Percentiles rank a stretch among this genome's conserved stretches.
Evolutionary conservation across 2,113 vertebrate species (phyloP).

Genomic region (Labeo rohita): DNA sequence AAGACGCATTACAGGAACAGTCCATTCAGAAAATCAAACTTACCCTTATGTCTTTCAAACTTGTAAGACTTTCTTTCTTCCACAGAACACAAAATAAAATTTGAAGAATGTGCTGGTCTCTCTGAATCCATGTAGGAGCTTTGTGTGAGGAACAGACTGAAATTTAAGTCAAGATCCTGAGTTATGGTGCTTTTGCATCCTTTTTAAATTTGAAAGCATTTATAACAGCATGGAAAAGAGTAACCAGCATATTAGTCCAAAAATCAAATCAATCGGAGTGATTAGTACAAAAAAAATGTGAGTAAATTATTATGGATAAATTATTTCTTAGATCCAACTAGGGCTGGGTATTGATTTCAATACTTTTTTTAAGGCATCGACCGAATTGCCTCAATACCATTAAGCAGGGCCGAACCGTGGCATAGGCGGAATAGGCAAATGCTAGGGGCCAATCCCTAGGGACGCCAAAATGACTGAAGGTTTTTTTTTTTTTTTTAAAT

Average conservation of each 20-base stretch:
- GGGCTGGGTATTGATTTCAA: too few species aligned
- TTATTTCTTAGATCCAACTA: too few species aligned
- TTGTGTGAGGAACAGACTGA: neutral
- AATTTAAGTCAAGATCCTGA: neutral
- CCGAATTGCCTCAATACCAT: too few species aligned
- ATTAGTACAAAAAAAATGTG: neutral
- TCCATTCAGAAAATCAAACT: neutral
- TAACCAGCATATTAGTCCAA: neutral
- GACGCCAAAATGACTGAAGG: too few species aligned
- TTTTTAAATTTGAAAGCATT: conserved; percentile 2
- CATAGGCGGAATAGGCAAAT: too few species aligned
- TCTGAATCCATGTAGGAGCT: neutral
- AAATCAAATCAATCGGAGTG: neutral
- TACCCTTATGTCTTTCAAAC: neutral
- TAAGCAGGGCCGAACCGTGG: too few species aligned
- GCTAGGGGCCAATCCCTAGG: too few species aligned
- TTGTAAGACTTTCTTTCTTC: neutral
- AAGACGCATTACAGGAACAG: neutral
- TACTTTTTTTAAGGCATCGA: too few species aligned
- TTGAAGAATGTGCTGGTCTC: neutral
- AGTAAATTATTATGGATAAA: too few species aligned
- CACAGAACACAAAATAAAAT: neutral
- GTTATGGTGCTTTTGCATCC: neutral
- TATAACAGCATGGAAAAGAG: neutral
- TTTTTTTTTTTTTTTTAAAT: too few species aligned